Evolutionary conservation across 2,888 invertebrate genomes (phyloP).

Genomic region (Spodoptera exigua): DNA sequence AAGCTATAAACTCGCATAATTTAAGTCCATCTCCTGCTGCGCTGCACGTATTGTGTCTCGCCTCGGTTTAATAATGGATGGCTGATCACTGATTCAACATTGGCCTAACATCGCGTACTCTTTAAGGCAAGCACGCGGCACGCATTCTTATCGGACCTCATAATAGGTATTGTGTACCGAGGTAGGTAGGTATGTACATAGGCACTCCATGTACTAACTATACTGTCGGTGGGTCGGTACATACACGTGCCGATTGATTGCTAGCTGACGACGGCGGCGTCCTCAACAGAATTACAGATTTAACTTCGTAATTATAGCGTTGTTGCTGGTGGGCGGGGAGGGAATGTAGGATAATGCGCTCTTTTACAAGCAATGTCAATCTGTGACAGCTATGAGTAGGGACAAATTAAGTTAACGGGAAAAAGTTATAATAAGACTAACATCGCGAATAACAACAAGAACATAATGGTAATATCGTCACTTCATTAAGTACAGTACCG

Average conservation of each 20-base stretch:
- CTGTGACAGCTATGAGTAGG: neutral
- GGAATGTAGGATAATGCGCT: neutral
- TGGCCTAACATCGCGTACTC: conserved; percentile 49
- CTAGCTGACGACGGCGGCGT: conserved; percentile 33
- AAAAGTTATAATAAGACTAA: conserved; percentile 21
- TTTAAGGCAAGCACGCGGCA: conserved; percentile 64
- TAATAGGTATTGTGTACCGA: conserved; percentile 60
- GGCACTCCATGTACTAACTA: conserved; percentile 28
- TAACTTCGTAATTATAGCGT: conserved; percentile 27
- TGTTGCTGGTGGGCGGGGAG: neutral
- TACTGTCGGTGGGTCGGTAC: conserved; percentile 25
- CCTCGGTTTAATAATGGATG: conserved; percentile 38
- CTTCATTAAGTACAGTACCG: neutral
- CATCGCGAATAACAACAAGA: conserved; percentile 13
- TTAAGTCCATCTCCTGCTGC: conserved; percentile 53
- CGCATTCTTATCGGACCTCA: conserved; percentile 70
- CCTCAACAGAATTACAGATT: conserved; percentile 39
- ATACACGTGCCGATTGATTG: conserved; percentile 43
- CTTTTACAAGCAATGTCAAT: neutral
- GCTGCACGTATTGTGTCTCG: conserved; percentile 30
- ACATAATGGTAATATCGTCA: neutral
- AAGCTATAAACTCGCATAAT: conserved; percentile 59
- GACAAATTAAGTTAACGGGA: conserved; percentile 5
- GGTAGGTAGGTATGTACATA: conserved; percentile 29
- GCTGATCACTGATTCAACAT: conserved; percentile 55